These are phyloP conservation scores for Clarias magur DNA, from an alignment of 2,113 vertebrate genomes.

Conservation along the genomic window DNA sequence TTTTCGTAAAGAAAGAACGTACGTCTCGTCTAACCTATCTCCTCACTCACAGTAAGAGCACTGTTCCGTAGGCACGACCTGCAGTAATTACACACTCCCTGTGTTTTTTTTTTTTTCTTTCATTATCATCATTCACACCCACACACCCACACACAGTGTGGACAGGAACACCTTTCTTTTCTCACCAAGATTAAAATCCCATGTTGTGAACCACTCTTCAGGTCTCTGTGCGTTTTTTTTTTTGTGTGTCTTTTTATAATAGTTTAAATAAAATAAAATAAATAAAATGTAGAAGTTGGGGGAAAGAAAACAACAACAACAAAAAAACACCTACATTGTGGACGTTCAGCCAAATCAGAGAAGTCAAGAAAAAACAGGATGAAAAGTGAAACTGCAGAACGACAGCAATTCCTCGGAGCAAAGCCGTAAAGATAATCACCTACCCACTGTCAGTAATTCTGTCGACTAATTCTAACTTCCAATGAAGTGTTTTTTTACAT, in stretches of 20 bases:
- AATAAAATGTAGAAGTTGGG: too few relatives aligned
- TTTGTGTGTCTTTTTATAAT: background rate
- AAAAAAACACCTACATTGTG: too few relatives aligned
- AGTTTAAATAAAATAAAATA: too few relatives aligned
- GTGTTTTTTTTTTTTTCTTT: background rate
- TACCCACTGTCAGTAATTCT: background rate
- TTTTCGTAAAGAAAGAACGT: background rate
- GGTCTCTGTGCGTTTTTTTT: too few relatives aligned
- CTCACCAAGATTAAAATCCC: background rate
- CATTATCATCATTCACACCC: background rate
- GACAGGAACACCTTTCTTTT: background rate
- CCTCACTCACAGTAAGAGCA: background rate
- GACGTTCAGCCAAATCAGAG: background rate
- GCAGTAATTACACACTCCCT: background rate
- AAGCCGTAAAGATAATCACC: background rate
- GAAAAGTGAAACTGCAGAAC: background rate
- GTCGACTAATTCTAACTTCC: background rate
- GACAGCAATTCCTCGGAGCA: background rate
- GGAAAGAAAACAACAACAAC: too few relatives aligned
- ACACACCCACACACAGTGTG: background rate
- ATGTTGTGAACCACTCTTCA: background rate
- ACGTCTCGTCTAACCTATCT: background rate
- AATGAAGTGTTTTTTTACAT: background rate
- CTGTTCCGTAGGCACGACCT: background rate
- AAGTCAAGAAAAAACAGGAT: background rate